Percentiles rank a stretch among this genome's conserved stretches.
Conservation (phyloP, 2,113 vertebrate species). For the Cygnus atratus region DNA sequence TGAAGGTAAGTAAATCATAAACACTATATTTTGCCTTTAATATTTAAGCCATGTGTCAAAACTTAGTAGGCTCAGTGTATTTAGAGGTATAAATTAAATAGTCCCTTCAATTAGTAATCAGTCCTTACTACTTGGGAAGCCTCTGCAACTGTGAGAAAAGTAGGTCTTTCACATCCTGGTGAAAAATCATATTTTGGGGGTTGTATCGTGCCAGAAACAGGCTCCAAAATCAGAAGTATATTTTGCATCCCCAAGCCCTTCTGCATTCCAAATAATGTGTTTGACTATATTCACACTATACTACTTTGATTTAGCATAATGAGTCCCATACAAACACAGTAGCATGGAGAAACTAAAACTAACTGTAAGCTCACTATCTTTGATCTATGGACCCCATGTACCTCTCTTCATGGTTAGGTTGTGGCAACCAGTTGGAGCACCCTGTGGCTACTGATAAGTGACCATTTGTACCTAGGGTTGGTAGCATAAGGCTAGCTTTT, state of each 20-base stretch:
- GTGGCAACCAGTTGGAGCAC: not conserved
- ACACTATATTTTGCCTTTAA: not conserved
- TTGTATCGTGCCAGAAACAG: not conserved
- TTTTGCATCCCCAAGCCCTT: not conserved
- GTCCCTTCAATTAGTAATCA: not conserved
- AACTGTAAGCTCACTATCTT: not conserved
- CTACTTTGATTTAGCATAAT: not conserved
- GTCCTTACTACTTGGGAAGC: not conserved
- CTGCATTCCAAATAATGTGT: not conserved
- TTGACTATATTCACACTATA: not conserved
- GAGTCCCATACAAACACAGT: not conserved
- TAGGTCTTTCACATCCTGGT: not conserved
- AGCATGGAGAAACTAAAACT: not conserved
- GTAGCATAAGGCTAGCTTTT: not conserved
- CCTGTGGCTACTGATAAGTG: not conserved
- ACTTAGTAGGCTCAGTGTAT: not conserved
- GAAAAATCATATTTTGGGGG: not conserved
- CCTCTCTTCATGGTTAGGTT: not conserved
- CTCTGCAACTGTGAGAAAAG: not conserved
- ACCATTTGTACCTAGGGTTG: not conserved
- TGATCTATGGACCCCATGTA: rapidly evolving
- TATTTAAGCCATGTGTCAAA: not conserved
- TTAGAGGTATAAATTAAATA: not conserved
- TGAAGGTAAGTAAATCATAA: not conserved
- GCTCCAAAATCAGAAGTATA: not conserved